Base-by-base conservation (phyloP, 2,113 vertebrate species). In the Strix aluco region DNA sequence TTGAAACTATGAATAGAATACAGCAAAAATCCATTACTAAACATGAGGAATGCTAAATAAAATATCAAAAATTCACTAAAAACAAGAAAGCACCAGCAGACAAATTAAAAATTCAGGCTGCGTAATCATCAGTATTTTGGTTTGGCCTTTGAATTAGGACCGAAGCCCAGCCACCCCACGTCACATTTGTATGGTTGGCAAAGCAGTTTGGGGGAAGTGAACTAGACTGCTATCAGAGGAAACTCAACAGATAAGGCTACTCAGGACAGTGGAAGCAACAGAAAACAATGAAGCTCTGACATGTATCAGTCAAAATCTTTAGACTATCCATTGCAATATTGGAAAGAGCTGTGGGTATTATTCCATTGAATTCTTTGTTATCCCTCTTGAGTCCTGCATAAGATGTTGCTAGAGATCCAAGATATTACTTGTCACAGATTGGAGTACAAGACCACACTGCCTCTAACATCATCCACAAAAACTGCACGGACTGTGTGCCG, bases 91-190 rank as follows among this genome's bases (percentile, higher is more conserved):
- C 46, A 47, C 2, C 4, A 71, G 7, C 5, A 55, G 15, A 75
- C 81, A 44, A 42, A 11, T 7, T 26, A 51, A 52, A 36, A 82
- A 17, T 19, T 36, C 27, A 57, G 36, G 4, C 34, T 51, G 54
- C 6, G 3, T 42, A 40, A 70, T 44, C 5, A 46, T 29, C 14
- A 57, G 15, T 10, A 20, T 65, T 93, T 69, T 86, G 8, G 13
- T 83, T 86, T 61, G 26, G n/a, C 5, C 10, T 46, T 6, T 44
- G 13, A 46, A 47, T 42, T 40, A 74, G 15, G 55, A 30, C 8
- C 15, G 47, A 74, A 22, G 0, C 26, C 15, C 25, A 65, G 18
- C 9, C 9, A 57, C 8, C 8, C 2, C 13, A 51, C 8, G 32
- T 17, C 22, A 32, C 1, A 2, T 61, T 4, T 49, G 9, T 15